Evolutionary conservation across 2,797 vertebrate genomes (phyloP), one percentile per base, ranked within the genome.

Genomic region (Rhinella marina): DNA sequence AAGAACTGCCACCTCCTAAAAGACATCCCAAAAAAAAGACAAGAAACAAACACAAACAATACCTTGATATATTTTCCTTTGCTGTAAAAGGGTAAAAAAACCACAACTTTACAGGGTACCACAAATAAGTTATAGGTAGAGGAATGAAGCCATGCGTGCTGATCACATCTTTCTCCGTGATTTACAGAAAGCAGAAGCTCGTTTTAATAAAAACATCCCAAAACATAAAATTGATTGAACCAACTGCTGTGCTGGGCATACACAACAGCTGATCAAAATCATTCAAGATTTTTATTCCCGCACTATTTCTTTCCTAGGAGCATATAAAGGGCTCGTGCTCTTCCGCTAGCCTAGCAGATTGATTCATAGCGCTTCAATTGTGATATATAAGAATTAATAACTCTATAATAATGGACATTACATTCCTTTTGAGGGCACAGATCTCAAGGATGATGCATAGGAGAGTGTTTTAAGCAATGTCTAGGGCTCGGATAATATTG

Each of bases 181-280:
- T 94, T 93, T 94, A 94, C 85, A 90, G 91, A 93, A 93, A 93
- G 91, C 93, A 94, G 92, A 93, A 95, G 93, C 87, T 93, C 89
- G 0, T 94, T 95, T 95, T 94, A 95, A 95, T 94, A 94, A 94
- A 94, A 92, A 90, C 91, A 94, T 92, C 91, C 87, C 90, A 90
- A 95, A 94, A 92, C 93, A 94, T 94, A 94, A 95, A 95, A 94
- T 90, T 94, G 92, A 95, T 91, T 94, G 93, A 93, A 92, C 92
- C 91, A 94, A 94, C 94, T 94, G 94, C 93, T 94, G 92, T 93
- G 92, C 88, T 91, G 92, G 90, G 92, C 90, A 92, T 92, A 94
- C 61, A 91, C 81, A 93, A 93, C 92, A 94, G 91, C 91, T 94
- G 93, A 95, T 93, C 87, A 93, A 92, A 94, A 94, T 92, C 83